Conservation (phyloP, 2,797 vertebrate genomes). For the Semotilus atromaculatus region DNA sequence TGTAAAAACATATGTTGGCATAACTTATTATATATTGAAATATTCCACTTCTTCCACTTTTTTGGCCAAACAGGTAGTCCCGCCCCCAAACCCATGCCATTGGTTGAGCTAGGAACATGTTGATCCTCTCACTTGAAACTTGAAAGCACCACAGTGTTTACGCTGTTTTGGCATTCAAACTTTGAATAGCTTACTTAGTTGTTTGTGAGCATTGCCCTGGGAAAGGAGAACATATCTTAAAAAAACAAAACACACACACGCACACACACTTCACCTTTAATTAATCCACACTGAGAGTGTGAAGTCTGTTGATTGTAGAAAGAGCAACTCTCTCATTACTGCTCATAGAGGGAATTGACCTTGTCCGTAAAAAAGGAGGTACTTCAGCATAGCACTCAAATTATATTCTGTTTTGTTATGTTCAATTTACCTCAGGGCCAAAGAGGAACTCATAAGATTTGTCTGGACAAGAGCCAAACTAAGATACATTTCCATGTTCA, state of each 20-base stretch:
- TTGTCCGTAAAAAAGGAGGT: conserved; percentile 58
- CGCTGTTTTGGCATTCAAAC: neutral
- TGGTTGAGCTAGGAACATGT: neutral
- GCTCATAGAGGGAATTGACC: conserved; percentile 61
- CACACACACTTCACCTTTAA: conserved; percentile 4
- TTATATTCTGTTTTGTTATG: conserved; percentile 70
- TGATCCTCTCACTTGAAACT: neutral
- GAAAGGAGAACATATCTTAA: neutral
- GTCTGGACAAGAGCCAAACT: conserved; percentile 74
- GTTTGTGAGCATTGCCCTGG: conserved; percentile 34
- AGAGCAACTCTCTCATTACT: conserved; percentile 47
- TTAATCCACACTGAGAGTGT: conserved; percentile 22
- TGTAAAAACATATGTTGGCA: too few species aligned
- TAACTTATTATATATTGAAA: neutral
- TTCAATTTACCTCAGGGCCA: conserved; percentile 59
- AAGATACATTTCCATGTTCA: conserved; percentile 78
- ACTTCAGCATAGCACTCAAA: conserved; percentile 57
- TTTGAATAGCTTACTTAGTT: neutral
- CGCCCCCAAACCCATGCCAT: neutral
- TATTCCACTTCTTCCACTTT: neutral
- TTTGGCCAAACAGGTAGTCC: neutral
- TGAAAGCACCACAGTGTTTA: neutral
- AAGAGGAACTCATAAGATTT: conserved; percentile 68
- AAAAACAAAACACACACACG: neutral
- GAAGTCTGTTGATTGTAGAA: conserved; percentile 44